Percentiles rank a stretch among this genome's conserved stretches.
These are phyloP conservation scores for Romanogobio albipinnatus DNA, from an alignment of 2,113 vertebrate genomes.

Conservation along the genomic window DNA sequence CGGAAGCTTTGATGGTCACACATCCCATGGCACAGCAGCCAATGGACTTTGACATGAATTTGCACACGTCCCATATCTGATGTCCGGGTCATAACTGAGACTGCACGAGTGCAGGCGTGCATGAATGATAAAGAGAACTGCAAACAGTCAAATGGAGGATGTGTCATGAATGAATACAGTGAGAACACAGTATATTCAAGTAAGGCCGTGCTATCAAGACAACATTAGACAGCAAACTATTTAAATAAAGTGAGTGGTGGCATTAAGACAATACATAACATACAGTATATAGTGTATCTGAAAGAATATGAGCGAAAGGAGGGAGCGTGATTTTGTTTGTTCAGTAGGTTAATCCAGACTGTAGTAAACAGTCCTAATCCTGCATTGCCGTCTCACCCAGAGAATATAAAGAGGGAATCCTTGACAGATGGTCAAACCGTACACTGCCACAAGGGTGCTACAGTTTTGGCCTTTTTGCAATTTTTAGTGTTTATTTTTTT, in stretches of 20 bases:
- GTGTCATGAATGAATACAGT: neutral
- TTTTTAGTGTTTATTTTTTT: neutral
- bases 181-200: neutral
- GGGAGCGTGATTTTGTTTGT: conserved; percentile 19
- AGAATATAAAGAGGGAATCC: conserved; percentile 33
- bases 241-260: neutral
- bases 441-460: neutral
- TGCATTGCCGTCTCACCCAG: conserved; percentile 20
- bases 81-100: neutral
- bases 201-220: neutral
- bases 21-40: neutral
- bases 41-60: neutral
- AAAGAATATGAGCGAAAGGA: neutral
- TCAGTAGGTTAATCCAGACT: conserved; percentile 46
- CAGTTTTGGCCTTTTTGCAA: neutral
- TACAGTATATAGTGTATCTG: neutral
- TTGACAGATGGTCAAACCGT: conserved; percentile 50
- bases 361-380: conserved; percentile 53
- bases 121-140: neutral
- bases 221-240: neutral
- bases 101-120: neutral
- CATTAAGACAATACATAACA: neutral
- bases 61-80: neutral
- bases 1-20: neutral
- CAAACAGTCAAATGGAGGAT: neutral